Evolutionary conservation across 2,797 vertebrate species (phyloP).

Genomic region (Meriones psammophilus): DNA sequence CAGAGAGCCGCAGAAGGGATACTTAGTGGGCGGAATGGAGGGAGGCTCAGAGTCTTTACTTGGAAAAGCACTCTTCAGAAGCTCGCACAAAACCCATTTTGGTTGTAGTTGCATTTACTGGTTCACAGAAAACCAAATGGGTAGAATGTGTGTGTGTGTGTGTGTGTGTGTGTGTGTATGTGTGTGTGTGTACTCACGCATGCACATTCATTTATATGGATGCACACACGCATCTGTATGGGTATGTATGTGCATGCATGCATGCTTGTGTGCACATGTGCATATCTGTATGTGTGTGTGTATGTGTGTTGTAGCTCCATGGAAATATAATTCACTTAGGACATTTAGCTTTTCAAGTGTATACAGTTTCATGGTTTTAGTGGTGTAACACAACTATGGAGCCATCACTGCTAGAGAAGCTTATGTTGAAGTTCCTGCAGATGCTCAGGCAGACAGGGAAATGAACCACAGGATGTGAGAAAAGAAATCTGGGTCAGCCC

Average conservation of each 20-base stretch:
- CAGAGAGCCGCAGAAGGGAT: neutral
- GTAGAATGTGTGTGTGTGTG: neutral
- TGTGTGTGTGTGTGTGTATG: neutral
- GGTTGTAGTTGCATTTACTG: neutral
- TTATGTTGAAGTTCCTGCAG: neutral
- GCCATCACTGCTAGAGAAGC: neutral
- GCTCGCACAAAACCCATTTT: neutral
- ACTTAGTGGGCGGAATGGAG: neutral
- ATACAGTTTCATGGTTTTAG: neutral
- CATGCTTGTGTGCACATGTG: neutral
- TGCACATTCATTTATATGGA: too few relatives aligned
- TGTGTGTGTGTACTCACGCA: neutral
- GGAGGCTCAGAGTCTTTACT: neutral
- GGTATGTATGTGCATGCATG: too few relatives aligned
- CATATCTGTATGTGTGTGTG: neutral
- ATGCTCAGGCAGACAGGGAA: neutral
- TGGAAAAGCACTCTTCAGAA: neutral
- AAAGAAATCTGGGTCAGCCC: neutral
- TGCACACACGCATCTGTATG: neutral
- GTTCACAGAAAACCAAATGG: neutral
- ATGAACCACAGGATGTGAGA: neutral
- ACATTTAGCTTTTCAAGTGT: neutral
- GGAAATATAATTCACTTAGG: neutral
- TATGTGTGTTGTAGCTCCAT: neutral
- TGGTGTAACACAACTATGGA: neutral